Evolutionary conservation across 2,797 vertebrate species (phyloP), one percentile per base, ranked within the genome.

Genomic region (Gymnoscopelus braueri): DNA sequence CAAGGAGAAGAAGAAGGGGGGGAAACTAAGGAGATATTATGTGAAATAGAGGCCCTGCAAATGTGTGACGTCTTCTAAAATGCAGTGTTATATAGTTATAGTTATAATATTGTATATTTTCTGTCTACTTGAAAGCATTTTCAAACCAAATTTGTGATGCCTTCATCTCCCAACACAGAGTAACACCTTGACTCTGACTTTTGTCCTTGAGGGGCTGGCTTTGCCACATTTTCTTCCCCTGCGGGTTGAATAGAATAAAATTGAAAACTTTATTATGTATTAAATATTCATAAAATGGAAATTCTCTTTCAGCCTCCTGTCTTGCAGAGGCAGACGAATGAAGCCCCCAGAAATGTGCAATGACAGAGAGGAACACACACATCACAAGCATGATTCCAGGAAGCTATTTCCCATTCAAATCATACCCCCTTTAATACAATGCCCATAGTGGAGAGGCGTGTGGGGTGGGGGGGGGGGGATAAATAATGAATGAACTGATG

Each of bases 261-360:
- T 84, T 88, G 86, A 91, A 92, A 92, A 93, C 87, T 90, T 92
- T 93, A 91, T 92, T 91, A 90, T 90, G 82, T 87, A 91, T 93
- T 89, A 93, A 92, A 92, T 91, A 92, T 92, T 93, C 87, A 92
- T 93, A 88, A 89, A 90, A 93, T 92, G 90, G 90, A 92, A 93
- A 92, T 92, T 91, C 79, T 84, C 85, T 88, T 89, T 87, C 89
- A 91, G 81, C 90, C 89, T 85, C 85, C 84, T 80, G 88, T 88
- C 89, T 86, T 80, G 78, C 82, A 64, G 78, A 83, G 84, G 80
- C 86, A 91, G 89, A 91, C 83, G 35, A 78, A 91, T 90, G 89
- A 88, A 89, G 89, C 87, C 82, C 83, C 78, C 76, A 87, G 88
- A 91, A 91, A 92, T 88, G 89, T 87, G 87, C 87, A 91, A 83